Conservation (phyloP, 2,888 invertebrate species). For the Flexamia atlantica region DNA sequence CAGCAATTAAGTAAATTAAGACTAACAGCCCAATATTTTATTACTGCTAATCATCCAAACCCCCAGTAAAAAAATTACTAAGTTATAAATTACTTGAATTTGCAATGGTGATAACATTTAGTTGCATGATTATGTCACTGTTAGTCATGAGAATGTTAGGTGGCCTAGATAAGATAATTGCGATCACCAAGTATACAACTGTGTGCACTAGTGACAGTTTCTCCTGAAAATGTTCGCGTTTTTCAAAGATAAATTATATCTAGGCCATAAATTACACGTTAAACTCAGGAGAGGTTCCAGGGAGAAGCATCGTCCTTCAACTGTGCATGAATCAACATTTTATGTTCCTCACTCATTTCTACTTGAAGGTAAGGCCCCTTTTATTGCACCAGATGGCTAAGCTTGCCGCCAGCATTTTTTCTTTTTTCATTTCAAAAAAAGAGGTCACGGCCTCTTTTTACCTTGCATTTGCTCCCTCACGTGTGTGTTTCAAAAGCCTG, state of each 20-base stretch:
- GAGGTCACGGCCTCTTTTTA: too few species aligned
- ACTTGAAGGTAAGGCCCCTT: not conserved
- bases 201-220: not conserved
- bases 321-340: slow-evolving; percentile 28
- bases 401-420: too few species aligned
- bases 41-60: too few species aligned
- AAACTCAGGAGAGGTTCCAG: not conserved
- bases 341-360: slow-evolving; percentile 15
- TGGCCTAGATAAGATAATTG: slow-evolving; percentile 19
- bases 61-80: too few species aligned
- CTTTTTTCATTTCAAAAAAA: too few species aligned
- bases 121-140: not conserved
- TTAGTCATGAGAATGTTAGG: not conserved
- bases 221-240: slow-evolving; percentile 18
- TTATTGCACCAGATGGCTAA: too few species aligned
- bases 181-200: not conserved
- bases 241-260: not conserved
- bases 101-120: not conserved
- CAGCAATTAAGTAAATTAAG: too few species aligned
- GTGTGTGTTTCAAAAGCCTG: too few species aligned
- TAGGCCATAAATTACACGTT: not conserved
- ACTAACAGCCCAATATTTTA: too few species aligned
- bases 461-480: too few species aligned
- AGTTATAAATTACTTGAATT: not conserved
- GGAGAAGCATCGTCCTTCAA: not conserved